Percentiles rank a stretch among this genome's conserved stretches.
Evolutionary conservation across 2,113 vertebrate genomes (phyloP).

Genomic region (Tachycineta bicolor): DNA sequence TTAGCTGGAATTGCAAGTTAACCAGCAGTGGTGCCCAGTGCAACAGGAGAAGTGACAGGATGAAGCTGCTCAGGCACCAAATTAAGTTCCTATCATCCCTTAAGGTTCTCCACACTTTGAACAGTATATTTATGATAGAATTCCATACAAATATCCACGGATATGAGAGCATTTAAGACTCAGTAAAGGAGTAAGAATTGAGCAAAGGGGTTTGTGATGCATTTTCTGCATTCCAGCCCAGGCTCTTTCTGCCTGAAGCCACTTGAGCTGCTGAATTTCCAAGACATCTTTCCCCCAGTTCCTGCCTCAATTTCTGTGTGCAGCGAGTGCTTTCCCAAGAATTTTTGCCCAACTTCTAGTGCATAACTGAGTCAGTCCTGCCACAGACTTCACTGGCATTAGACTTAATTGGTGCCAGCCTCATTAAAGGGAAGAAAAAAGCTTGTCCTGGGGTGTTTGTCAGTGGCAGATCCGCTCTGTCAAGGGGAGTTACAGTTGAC

Average conservation of each 20-base stretch:
- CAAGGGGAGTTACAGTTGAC: not conserved
- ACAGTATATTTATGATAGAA: not conserved
- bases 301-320: not conserved
- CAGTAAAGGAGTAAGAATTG: not conserved
- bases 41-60: not conserved
- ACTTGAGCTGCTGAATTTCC: not conserved
- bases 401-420: not conserved
- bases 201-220: not conserved
- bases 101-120: not conserved
- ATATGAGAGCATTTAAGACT: not conserved
- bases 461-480: not conserved
- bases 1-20: not conserved
- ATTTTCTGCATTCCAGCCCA: not conserved
- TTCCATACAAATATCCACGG: not conserved
- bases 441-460: not conserved
- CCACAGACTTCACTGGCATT: not conserved
- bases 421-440: not conserved
- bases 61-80: not conserved
- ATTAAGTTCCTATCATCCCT: not conserved
- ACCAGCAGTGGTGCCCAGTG: not conserved
- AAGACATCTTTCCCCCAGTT: rapidly evolving
- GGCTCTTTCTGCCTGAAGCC: not conserved
- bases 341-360: not conserved
- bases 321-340: not conserved
- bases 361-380: not conserved